Base-by-base conservation (phyloP, 2,888 invertebrate species). In the Parelbella ahira region DNA sequence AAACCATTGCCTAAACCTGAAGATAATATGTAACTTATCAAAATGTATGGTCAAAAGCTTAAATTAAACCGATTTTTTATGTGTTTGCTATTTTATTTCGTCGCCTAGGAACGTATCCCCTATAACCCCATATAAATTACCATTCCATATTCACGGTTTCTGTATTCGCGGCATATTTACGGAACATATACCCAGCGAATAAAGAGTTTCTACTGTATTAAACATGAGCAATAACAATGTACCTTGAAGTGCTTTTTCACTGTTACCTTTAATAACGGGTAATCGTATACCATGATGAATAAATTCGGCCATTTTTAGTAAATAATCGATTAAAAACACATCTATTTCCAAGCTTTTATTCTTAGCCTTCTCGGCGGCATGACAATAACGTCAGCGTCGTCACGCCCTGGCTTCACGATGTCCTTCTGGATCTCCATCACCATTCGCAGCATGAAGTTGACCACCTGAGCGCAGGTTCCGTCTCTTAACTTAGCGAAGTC, bases 401-500 rank as follows among this genome's bases (percentile, higher is more conserved):
- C 86, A 18, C 47, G 55, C 1, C 79, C 79, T 1, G 83, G 73
- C 43, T 75, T 80, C 6, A 70, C 55, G 56, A 82, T 74, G 44
- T 90, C 89, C 37, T 74, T 76, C 46, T 89, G 89, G 3, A 90
- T 60, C 25, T 89, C 77, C 18, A 84, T 69, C 7, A 88, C 79
- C 63, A 89, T 71, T 6, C 88, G 68, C 21, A 86, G 60, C 73
- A 90, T 79, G 51, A 90, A 90, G 51, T 89, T 84, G 18, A 88
- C 64, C 0, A 87, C 73, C 56, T 90, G 89, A 15, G 63, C 70
- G 46, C 88, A 68, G 0, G 90, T 91, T 0, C 91, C 90, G n/a
- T 90, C 90, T 19, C 91, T 70, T 1, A 91, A 65, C 29, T 70
- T 86, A 6, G 82, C 71, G 57, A 89, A 89, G 47, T 83, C 82